A percentile compares a stretch with the other conserved stretches of the same genome.
phyloP scores from a whole-genome alignment of 2,888 invertebrate species.

The Stenurella melanura region DNA sequence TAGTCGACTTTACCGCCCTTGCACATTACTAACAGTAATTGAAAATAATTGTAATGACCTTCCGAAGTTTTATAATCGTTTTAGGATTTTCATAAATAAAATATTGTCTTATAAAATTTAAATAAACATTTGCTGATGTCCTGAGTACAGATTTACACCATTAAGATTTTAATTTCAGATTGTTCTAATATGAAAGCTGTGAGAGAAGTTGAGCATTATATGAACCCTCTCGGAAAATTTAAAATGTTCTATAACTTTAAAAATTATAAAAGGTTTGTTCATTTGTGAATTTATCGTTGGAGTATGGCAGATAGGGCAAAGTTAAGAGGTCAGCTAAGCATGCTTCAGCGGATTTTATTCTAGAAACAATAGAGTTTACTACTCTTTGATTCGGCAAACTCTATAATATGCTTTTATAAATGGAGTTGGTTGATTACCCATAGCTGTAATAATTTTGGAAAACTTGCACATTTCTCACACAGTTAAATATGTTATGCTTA shows the following conservation, averaged over 20 bases:
- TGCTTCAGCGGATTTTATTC: constrained; percentile 24
- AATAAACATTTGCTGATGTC: neutral
- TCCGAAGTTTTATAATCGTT: neutral
- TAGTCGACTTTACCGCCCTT: too few species aligned
- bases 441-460: neutral
- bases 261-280: constrained; percentile 27
- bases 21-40: too few species aligned
- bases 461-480: neutral
- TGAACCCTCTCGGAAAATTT: constrained; percentile 10
- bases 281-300: constrained; percentile 18
- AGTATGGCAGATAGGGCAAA: constrained; percentile 24
- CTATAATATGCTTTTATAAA: neutral
- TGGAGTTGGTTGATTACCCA: constrained; percentile 2
- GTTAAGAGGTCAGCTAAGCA: constrained; percentile 16
- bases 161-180: neutral
- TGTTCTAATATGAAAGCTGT: neutral
- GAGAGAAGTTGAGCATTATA: neutral
- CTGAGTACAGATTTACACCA: neutral
- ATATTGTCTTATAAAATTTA: neutral
- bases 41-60: too few species aligned
- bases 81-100: neutral
- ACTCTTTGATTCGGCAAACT: constrained; percentile 14
- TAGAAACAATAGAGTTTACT: constrained; percentile 22
- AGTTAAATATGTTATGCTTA: neutral
- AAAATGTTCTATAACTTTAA: constrained; percentile 6